Evolutionary conservation across 2,113 vertebrate species (phyloP), one percentile per base, ranked within the genome.

Genomic region (Phoenicopterus ruber): DNA sequence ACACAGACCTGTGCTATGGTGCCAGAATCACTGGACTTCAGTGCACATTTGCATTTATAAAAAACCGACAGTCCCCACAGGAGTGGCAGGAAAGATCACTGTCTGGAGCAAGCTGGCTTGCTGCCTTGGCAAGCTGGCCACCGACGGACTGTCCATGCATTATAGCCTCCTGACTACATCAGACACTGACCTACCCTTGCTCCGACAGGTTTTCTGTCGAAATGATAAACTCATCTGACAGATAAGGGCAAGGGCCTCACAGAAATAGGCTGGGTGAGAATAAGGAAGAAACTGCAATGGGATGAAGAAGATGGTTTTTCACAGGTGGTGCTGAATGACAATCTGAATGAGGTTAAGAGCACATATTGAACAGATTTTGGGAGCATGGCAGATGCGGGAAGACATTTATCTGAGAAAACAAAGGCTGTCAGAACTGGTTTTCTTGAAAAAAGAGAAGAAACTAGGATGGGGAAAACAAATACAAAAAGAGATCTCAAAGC

Each of bases 71-170:
- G 88, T 84, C 14, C 55, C 17, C 77, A 25, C 72, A 25, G 54
- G 34, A 90, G 32, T 7, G 10, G 38, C 71, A 86, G 42, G 46
- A 62, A 61, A 70, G 80, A 65, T 54, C 29, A 1, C 42, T 69
- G 79, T 61, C 79, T 91, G 86, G 50, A 94, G 69, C 34, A 69
- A 55, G 66, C 62, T 83, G 79, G 82, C 82, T 92, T 13, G 7
- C 79, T 82, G 85, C 74, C 93, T 61, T 34, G 76, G 86, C 77
- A 74, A 62, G 58, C 57, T 9, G 67, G 67, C 34, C 88, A 73
- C 63, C 7, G 3, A 46, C 3, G 1, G 28, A 18, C 32, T 3
- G 2, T 29, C 55, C 14, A 1, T 17, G 50, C 15, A 11, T 24
- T 38, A 55, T 59, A 82, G 61, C 24, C 73, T 82, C 18, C 4